A percentile compares a stretch with the other conserved stretches of the same genome.
Evolutionary conservation across 2,797 vertebrate species (phyloP).

Genomic region (Microctenopoma lineatum): DNA sequence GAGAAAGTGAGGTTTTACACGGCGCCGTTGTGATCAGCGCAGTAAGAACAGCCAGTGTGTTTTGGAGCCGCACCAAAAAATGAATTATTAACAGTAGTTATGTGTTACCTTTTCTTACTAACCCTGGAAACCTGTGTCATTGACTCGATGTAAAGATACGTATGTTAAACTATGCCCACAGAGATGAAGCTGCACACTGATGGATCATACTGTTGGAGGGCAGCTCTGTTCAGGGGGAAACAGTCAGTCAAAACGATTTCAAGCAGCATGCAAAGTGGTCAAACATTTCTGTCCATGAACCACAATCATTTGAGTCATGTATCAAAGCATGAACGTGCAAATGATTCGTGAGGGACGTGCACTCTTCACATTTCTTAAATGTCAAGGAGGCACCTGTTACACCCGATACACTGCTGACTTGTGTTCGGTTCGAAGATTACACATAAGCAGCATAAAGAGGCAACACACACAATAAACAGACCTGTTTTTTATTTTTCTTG

Average conservation of each 20-base stretch:
- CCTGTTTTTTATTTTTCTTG: no score
- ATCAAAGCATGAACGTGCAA: no score
- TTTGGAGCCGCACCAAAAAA: not conserved
- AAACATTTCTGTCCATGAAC: no score
- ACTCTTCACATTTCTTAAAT: no score
- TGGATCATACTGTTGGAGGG: not conserved
- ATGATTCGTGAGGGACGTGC: no score
- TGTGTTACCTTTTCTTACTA: not conserved
- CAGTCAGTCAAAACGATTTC: not conserved
- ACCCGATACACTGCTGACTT: no score
- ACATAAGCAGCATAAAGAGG: no score
- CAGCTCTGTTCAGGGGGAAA: not conserved
- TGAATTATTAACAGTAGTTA: constrained; percentile 6
- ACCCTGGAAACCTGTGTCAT: not conserved
- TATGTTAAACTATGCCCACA: not conserved
- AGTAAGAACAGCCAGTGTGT: not conserved
- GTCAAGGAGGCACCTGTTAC: no score
- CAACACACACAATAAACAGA: no score
- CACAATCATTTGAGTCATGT: no score
- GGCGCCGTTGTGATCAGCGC: constrained; percentile 19
- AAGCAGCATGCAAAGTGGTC: not conserved
- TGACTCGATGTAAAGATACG: not conserved
- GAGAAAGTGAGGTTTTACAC: constrained; percentile 42
- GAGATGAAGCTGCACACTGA: not conserved
- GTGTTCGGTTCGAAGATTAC: no score